Evolutionary conservation across 2,888 invertebrate species (phyloP).

Genomic region (Drosophila engyochracea): DNA sequence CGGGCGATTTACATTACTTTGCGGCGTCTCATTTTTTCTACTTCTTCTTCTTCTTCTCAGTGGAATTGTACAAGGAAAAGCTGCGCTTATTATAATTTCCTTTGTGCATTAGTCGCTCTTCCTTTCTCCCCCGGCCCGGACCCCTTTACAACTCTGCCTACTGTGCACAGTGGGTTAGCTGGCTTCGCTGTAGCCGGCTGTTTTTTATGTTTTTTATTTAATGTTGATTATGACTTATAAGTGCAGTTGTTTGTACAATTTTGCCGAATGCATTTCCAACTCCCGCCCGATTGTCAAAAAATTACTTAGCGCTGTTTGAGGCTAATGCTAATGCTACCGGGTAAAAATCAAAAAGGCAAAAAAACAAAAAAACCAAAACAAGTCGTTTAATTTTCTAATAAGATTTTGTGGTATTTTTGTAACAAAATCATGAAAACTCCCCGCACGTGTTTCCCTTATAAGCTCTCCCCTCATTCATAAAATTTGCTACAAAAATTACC

Average conservation of each 20-base stretch:
- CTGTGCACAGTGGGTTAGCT: constrained; percentile 77
- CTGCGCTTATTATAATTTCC: constrained; percentile 75
- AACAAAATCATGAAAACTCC: constrained; percentile 54
- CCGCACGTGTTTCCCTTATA: constrained; percentile 74
- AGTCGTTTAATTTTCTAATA: constrained; percentile 81
- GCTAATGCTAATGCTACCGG: constrained; percentile 2
- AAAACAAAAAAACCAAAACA: constrained; percentile 70
- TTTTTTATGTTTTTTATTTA: constrained; percentile 40
- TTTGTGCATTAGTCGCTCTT: constrained; percentile 65
- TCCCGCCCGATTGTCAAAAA: constrained; percentile 10
- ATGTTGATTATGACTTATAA: constrained; percentile 53
- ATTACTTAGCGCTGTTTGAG: constrained; percentile 11
- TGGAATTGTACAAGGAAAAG: constrained; percentile 62
- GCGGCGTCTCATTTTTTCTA: constrained; percentile 62
- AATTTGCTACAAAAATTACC: constrained; percentile 67
- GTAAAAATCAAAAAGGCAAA: constrained; percentile 43
- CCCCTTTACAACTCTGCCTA: constrained; percentile 39
- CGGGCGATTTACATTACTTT: constrained; percentile 74
- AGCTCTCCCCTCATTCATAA: constrained; percentile 47
- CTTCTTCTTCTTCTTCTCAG: constrained; percentile 37
- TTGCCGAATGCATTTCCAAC: constrained; percentile 46
- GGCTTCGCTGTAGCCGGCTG: constrained; percentile 60
- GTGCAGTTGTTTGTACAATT: constrained; percentile 54
- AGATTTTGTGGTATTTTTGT: constrained; percentile 69
- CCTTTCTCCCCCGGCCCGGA: not conserved